A percentile compares a stretch with the other conserved stretches of the same genome.
phyloP scores from a whole-genome alignment of 2,113 vertebrate species.

The Erythrolamprus reginae region DNA sequence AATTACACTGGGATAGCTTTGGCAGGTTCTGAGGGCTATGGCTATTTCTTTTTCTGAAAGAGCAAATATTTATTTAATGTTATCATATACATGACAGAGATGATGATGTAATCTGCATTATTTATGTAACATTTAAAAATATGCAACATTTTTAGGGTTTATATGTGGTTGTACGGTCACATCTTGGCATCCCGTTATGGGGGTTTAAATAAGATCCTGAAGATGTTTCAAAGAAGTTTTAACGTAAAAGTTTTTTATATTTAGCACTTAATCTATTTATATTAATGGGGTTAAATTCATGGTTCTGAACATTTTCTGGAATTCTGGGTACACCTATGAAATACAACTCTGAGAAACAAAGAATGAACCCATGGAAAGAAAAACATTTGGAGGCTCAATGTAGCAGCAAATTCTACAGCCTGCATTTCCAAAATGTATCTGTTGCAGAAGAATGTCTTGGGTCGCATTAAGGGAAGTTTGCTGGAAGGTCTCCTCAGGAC shows the following conservation, averaged over 20 bases:
- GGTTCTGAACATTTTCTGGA: not conserved
- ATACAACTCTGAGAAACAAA: not conserved
- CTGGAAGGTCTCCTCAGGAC: not conserved
- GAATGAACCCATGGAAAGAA: not conserved
- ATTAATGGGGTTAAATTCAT: not conserved
- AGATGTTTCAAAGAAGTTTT: not conserved
- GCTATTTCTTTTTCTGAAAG: not conserved
- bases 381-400: not conserved
- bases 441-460: not conserved
- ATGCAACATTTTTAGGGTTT: not conserved
- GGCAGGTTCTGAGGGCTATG: not conserved
- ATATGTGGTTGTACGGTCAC: not conserved
- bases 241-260: not conserved
- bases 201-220: not conserved
- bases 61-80: not conserved
- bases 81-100: not conserved
- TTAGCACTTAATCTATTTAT: not conserved
- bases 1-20: not conserved
- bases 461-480: not conserved
- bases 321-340: not conserved
- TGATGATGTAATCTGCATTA: not conserved
- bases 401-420: not conserved
- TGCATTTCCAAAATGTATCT: not conserved
- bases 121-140: not conserved
- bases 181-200: not conserved